phyloP scores from a whole-genome alignment of 2,888 invertebrate genomes.

The Drosophila anceps region DNA sequence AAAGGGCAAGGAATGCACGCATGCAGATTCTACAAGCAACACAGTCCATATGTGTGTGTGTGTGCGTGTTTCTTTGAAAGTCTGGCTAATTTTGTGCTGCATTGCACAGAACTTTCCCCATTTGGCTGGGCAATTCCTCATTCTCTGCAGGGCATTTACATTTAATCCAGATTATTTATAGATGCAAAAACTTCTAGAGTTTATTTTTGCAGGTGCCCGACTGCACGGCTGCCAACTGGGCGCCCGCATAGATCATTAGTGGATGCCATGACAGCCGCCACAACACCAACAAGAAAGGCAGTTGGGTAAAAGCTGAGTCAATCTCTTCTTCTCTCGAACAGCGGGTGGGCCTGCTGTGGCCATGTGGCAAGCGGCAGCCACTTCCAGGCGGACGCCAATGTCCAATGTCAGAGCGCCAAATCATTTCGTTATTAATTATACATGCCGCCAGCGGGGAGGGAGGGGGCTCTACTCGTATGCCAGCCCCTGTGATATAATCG shows the following conservation, averaged over 20 bases:
- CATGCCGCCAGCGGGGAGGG: conserved; percentile 38
- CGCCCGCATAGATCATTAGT: conserved; percentile 72
- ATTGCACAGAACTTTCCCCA: conserved; percentile 59
- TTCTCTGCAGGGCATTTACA: conserved; percentile 76
- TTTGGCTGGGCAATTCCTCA: conserved; percentile 66
- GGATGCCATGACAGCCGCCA: conserved; percentile 59
- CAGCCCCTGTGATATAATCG: conserved; percentile 62
- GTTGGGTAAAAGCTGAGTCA: conserved; percentile 48
- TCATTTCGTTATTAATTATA: conserved; percentile 67
- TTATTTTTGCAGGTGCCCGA: conserved; percentile 68
- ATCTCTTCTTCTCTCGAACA: conserved; percentile 20
- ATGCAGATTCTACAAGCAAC: conserved; percentile 40
- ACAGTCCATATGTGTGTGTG: background rate
- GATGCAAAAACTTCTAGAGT: conserved; percentile 49
- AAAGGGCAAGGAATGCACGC: conserved; percentile 54
- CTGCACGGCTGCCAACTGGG: conserved; percentile 49
- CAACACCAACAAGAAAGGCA: conserved; percentile 26
- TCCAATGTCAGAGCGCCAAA: conserved; percentile 61
- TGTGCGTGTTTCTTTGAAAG: conserved; percentile 14
- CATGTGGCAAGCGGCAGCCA: conserved; percentile 36
- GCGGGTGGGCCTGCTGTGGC: conserved; percentile 35
- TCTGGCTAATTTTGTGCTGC: conserved; percentile 58
- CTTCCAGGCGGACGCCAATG: conserved; percentile 27
- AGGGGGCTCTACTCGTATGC: conserved; percentile 21
- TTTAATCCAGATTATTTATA: conserved; percentile 68